Conservation (phyloP, 2,888 invertebrate genomes). For the Caenorhabditis parvicauda region DNA sequence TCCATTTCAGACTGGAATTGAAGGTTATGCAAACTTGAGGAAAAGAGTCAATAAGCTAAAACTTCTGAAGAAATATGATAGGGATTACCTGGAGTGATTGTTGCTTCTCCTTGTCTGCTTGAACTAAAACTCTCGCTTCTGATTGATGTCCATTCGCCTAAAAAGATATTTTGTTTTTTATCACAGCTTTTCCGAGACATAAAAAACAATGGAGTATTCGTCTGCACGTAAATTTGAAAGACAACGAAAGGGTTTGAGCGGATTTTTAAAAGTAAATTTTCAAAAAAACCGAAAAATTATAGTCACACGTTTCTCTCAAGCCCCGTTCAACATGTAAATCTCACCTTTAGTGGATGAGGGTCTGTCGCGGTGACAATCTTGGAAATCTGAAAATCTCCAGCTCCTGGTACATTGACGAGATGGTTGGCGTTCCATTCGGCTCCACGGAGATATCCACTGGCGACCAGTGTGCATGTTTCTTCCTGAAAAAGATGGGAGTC, state of each 20-base stretch:
- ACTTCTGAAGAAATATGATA: neutral
- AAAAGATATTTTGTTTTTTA: too few relatives aligned
- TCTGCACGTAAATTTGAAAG: neutral
- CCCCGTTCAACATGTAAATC: too few relatives aligned
- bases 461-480: slow-evolving; percentile 64
- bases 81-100: slow-evolving; percentile 71
- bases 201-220: neutral
- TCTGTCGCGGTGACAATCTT: slow-evolving; percentile 63
- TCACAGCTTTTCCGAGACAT: neutral
- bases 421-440: slow-evolving; percentile 81
- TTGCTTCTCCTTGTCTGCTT: slow-evolving; percentile 62
- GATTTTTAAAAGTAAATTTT: neutral
- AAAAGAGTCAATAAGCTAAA: neutral
- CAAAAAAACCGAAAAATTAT: neutral
- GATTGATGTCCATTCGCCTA: slow-evolving; percentile 1
- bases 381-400: slow-evolving; percentile 88
- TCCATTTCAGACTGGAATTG: slow-evolving; percentile 64
- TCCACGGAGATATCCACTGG: slow-evolving; percentile 85
- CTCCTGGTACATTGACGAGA: slow-evolving; percentile 84
- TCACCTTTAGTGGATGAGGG: slow-evolving; percentile 39
- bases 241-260: neutral
- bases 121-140: slow-evolving; percentile 15
- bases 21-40: too few relatives aligned
- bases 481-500: slow-evolving; percentile 4
- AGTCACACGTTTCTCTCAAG: neutral